phyloP scores from a whole-genome alignment of 2,797 vertebrate species.

The Euphonia xanthogaster region DNA sequence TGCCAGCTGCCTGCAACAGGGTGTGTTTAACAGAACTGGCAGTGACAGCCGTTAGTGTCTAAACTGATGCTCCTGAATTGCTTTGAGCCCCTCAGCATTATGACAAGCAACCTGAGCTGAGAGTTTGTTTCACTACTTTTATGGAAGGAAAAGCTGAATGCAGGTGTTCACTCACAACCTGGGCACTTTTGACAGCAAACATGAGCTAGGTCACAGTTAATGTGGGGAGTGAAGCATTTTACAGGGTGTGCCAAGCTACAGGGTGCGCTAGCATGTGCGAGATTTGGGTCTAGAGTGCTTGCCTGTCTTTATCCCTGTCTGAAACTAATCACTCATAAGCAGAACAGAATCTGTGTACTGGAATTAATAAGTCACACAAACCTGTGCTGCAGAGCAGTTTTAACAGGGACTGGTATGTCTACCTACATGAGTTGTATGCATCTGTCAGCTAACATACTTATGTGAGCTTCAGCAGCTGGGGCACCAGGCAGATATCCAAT shows the following conservation, averaged over 20 bases:
- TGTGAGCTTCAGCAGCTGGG: background rate
- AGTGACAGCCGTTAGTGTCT: background rate
- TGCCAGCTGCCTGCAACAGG: slow-evolving; percentile 44
- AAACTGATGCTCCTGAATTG: background rate
- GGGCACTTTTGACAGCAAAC: background rate
- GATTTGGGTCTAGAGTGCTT: background rate
- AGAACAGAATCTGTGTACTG: background rate
- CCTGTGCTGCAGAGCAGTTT: background rate
- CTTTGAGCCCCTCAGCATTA: background rate
- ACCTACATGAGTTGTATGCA: background rate
- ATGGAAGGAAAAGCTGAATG: background rate
- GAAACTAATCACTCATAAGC: background rate
- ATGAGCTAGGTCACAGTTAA: background rate
- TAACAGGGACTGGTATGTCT: background rate
- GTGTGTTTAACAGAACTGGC: slow-evolving; percentile 21
- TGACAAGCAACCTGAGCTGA: background rate
- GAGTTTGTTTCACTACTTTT: slow-evolving; percentile 30
- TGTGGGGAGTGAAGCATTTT: background rate
- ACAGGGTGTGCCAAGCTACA: background rate
- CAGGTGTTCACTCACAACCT: background rate
- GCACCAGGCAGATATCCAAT: background rate
- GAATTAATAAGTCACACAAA: background rate
- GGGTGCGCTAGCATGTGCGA: background rate
- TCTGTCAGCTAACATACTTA: background rate
- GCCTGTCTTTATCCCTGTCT: background rate